Base-by-base conservation (phyloP, 2,113 vertebrate species). In the Leucosticte australis region DNA sequence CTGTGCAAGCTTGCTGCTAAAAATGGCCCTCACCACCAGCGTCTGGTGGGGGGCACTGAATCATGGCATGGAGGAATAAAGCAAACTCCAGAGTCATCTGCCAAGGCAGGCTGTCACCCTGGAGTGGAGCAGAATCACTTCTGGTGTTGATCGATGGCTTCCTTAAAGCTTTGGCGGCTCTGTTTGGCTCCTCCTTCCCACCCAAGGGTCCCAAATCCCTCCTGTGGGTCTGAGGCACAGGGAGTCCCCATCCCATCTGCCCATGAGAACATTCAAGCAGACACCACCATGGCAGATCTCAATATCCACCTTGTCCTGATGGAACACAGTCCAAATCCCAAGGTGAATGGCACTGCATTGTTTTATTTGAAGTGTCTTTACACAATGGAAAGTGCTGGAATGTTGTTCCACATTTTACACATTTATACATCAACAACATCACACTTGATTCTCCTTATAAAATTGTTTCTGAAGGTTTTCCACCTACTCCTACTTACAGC, bases 361-460 rank as follows among this genome's bases (percentile, higher is more conserved):
- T 30, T 96, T 97, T 97, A 96, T 97, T 97, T 46, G 23, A 83
- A 88, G 83, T 86, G 92, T 97, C 90, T 92, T 96, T 90, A 96
- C 95, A 96, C 83, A 64, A 35, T 22, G 90, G 42, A 53, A 73
- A 88, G 91, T 93, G 93, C 71, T 79, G 95, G 95, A 94, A 96
- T 95, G 95, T 90, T 59, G 76, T 82, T 94, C 44, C 3, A 97
- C 83, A n/a, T 71, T 60, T 89, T 49, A 92, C 88, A 95, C 83
- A 5, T 94, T 83, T 83, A 67, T 46, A 96, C 92, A 94, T 3
- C 14, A 80, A 95, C 80, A 87, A 78, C 78, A 41, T 37, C n/a
- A 70, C 62, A 28, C 77, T 93, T 15, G 37, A n/a, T 67, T 91
- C 47, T 90, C 77, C 24, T 76, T 69, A 89, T 23, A 80, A 92